These are phyloP conservation scores for Phymorhynchus buccinoides DNA, from an alignment of 1,140 invertebrate species.

Conservation along the genomic window DNA sequence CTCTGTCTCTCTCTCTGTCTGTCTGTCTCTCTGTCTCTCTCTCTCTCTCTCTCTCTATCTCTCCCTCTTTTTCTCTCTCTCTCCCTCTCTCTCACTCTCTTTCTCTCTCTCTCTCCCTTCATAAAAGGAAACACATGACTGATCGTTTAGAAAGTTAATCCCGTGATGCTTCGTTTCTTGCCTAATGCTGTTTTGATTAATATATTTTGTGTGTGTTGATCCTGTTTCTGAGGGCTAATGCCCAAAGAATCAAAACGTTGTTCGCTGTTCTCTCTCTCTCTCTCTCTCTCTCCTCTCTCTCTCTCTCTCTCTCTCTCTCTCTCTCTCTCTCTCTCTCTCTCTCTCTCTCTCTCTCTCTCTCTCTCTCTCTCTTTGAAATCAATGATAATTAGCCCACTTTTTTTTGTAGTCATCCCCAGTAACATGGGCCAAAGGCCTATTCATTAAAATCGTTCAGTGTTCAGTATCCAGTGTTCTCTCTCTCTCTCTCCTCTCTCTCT, in stretches of 20 bases:
- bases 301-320: background rate
- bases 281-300: background rate
- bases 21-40: background rate
- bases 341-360: background rate
- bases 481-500: background rate
- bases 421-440: too few species aligned
- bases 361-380: background rate
- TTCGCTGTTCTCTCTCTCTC: constrained; percentile 8
- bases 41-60: background rate
- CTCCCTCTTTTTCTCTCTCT: background rate
- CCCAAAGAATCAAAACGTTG: too few species aligned
- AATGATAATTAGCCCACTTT: background rate
- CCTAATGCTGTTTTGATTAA: too few species aligned
- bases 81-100: background rate
- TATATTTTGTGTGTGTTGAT: too few species aligned
- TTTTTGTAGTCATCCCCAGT: background rate
- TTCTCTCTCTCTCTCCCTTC: background rate
- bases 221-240: too few species aligned
- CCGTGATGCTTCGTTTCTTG: too few species aligned
- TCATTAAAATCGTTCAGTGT: too few species aligned
- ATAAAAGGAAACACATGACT: too few species aligned
- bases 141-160: too few species aligned
- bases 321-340: background rate
- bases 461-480: too few species aligned
- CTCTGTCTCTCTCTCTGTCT: background rate